phyloP scores from a whole-genome alignment of 2,888 invertebrate species.

The Ennomos erosarius region DNA sequence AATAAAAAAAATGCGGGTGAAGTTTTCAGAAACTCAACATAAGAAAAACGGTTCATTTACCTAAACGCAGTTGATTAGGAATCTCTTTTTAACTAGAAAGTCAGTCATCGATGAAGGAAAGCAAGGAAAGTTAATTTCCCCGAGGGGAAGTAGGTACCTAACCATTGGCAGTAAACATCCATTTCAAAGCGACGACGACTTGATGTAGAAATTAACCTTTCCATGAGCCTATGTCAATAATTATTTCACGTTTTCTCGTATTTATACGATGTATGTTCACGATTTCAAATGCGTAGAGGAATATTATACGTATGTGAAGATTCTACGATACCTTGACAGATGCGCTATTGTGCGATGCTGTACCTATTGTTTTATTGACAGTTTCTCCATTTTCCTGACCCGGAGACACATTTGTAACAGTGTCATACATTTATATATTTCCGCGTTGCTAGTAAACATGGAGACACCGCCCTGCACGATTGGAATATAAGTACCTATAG shows the following conservation, averaged over 20 bases:
- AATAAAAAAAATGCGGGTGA: too few relatives aligned
- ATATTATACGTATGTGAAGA: conserved; percentile 21
- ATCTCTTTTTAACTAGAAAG: conserved; percentile 43
- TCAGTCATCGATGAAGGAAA: conserved; percentile 53
- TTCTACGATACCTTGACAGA: conserved; percentile 20
- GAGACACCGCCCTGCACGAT: background rate
- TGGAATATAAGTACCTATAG: background rate
- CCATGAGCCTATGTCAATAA: conserved; percentile 20
- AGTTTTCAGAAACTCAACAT: background rate
- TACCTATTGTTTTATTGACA: conserved; percentile 36
- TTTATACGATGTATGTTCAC: conserved; percentile 15
- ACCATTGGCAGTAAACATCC: conserved; percentile 38
- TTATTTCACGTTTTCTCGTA: conserved; percentile 36
- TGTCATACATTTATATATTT: conserved; percentile 28
- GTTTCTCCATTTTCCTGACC: conserved; percentile 36
- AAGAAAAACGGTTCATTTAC: background rate
- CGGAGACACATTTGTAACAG: conserved; percentile 29
- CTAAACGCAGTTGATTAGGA: conserved; percentile 31
- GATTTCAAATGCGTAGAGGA: too few relatives aligned
- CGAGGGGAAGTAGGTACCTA: conserved; percentile 41
- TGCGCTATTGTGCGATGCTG: conserved; percentile 33
- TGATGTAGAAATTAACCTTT: conserved; percentile 44
- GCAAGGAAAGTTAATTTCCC: conserved; percentile 61
- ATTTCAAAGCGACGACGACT: conserved; percentile 37
- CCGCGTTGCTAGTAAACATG: conserved; percentile 2